Evolutionary conservation across 2,113 vertebrate species (phyloP).

Genomic region (Brevimyrus niger): DNA sequence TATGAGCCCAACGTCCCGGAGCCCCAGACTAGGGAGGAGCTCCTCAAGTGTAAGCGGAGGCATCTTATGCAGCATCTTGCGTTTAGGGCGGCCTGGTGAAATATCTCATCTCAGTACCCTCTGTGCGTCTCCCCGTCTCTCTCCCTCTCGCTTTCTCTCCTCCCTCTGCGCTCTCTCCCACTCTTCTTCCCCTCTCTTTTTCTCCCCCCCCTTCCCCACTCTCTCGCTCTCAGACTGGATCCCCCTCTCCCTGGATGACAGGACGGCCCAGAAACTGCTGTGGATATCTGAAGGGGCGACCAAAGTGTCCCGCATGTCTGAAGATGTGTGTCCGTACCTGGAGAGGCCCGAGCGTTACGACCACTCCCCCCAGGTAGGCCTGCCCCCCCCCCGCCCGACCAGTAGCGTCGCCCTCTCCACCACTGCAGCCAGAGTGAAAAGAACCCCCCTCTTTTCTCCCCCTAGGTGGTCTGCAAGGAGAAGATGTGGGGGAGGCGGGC

Average conservation of each 20-base stretch:
- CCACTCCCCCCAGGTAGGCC: constrained; percentile 55
- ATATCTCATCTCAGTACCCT: not conserved
- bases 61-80: not conserved
- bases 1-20: constrained; percentile 61
- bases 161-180: constrained; percentile 20
- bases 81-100: not conserved
- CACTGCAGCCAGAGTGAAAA: not conserved
- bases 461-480: constrained; percentile 61
- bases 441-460: not conserved
- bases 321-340: constrained; percentile 57
- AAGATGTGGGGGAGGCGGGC: constrained; percentile 47
- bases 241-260: constrained; percentile 54
- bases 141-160: not conserved
- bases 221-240: constrained; percentile 58
- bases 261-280: constrained; percentile 61
- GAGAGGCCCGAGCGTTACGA: constrained; percentile 63
- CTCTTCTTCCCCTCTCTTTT: not conserved
- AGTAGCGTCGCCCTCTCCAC: not conserved
- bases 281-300: constrained; percentile 56
- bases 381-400: not conserved
- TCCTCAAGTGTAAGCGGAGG: constrained; percentile 50
- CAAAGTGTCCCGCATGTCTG: constrained; percentile 55
- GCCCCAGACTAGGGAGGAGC: constrained; percentile 56
- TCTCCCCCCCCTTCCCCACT: no score
- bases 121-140: not conserved